These are phyloP conservation scores for Aphrophora alni DNA, from an alignment of 2,888 invertebrate genomes.

Conservation along the genomic window DNA sequence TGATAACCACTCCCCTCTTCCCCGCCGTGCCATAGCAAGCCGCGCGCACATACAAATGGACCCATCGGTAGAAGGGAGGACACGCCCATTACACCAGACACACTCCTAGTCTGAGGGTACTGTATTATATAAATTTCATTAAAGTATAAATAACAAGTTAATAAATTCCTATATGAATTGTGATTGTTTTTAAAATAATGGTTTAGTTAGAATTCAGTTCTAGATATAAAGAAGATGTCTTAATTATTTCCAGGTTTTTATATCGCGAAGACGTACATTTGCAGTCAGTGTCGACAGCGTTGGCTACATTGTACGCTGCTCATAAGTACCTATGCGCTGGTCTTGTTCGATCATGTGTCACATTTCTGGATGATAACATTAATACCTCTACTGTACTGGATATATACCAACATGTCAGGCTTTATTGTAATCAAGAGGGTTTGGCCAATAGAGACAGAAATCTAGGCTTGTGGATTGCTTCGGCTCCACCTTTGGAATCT, in stretches of 20 bases:
- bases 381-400: conserved; percentile 69
- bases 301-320: conserved; percentile 74
- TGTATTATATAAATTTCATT: no score
- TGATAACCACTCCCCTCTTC: no score
- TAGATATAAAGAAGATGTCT: no score
- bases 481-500: conserved; percentile 47
- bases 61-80: no score
- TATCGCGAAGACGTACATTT: conserved; percentile 69
- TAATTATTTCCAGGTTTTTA: conserved; percentile 65
- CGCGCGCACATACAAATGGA: no score
- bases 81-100: no score
- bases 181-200: no score
- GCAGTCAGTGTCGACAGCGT: conserved; percentile 68
- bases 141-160: no score
- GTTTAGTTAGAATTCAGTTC: no score
- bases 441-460: conserved; percentile 20
- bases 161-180: no score
- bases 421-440: conserved; percentile 52
- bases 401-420: conserved; percentile 62
- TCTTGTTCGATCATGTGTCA: conserved; percentile 71
- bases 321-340: conserved; percentile 76
- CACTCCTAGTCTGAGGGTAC: no score
- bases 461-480: conserved; percentile 38
- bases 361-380: conserved; percentile 69
- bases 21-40: no score